Evolutionary conservation across 1,140 invertebrate genomes (phyloP), one percentile per base, ranked within the genome.

Genomic region (Camponotus pennsylvanicus): DNA sequence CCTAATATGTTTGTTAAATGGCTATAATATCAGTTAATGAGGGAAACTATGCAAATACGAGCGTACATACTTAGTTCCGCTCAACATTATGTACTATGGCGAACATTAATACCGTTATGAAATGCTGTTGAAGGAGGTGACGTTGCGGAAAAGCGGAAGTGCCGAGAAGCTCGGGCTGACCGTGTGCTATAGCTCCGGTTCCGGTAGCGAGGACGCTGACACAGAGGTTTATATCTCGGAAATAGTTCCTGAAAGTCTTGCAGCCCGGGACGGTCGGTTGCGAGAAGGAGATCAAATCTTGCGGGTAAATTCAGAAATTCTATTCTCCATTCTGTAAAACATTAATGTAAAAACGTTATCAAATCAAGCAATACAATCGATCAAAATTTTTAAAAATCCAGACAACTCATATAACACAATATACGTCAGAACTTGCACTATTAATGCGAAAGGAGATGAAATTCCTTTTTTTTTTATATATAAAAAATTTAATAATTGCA

Each of bases 221-320:
- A 93, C 93, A 3, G 96, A 97, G 92, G 97, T 97, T 73, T 97
- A 97, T 92, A 97, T 98, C 77, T 96, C 97, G 89, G 97, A 97
- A 95, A 97, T 98, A 92, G 96, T 97, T 86, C 95, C 96, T 9
- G 96, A 96, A 86, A 97, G 97, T 93, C 94, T 97, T 55, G 97
- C 97, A 8, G 96, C 96, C 11, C 95, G 95, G 70, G 97, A 97
- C 93, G 97, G 97, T 13, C 95, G 97, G 64, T 95, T 98, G 7
- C 93, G 96, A 70, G 96, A 97, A 90, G 97, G 97, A 49, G 97
- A 98, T 95, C 97, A 98, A 94, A 97, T 97, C 87, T 93, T 97
- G 79, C 96, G 96, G 92, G 96, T 96, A 91, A 92, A 5, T 40
- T 21, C 11, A 27, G 6, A 32, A 42, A 40, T 79, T 40, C 5